These are phyloP conservation scores for Melitaea cinxia DNA, from an alignment of 1,140 invertebrate species.

Conservation along the genomic window DNA sequence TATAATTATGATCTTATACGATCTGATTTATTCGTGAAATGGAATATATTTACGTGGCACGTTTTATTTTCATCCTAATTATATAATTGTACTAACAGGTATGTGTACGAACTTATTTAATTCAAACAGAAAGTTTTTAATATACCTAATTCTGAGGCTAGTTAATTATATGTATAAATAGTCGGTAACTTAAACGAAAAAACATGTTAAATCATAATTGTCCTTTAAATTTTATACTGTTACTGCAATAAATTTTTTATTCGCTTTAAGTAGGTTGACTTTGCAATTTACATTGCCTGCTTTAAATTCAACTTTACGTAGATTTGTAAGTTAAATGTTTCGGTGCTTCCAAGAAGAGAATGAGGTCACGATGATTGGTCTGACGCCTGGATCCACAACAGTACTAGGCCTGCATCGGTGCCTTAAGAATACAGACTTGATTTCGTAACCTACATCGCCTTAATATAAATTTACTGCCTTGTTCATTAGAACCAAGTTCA, in stretches of 20 bases:
- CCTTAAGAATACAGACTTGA: conserved; percentile 4
- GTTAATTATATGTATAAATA: too few species aligned
- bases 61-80: not conserved
- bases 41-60: conserved; percentile 1
- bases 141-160: not conserved
- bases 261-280: not conserved
- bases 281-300: conserved; percentile 4
- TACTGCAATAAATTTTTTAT: not conserved
- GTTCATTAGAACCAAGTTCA: not conserved
- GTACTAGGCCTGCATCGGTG: conserved; percentile 11
- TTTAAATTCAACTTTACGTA: conserved; percentile 4
- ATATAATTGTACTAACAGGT: not conserved
- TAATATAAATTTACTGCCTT: not conserved
- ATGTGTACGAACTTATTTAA: not conserved
- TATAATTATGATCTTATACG: conserved; percentile 21
- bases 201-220: not conserved
- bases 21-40: conserved; percentile 20
- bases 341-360: conserved; percentile 22
- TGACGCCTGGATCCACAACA: conserved; percentile 34
- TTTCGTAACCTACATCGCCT: not conserved
- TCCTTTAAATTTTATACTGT: not conserved
- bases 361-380: conserved; percentile 59
- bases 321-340: conserved; percentile 10
- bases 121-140: not conserved
- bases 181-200: too few species aligned